Evolutionary conservation across 2,113 vertebrate genomes (phyloP), one percentile per base, ranked within the genome.

Genomic region (Chlorodrepanis virens): DNA sequence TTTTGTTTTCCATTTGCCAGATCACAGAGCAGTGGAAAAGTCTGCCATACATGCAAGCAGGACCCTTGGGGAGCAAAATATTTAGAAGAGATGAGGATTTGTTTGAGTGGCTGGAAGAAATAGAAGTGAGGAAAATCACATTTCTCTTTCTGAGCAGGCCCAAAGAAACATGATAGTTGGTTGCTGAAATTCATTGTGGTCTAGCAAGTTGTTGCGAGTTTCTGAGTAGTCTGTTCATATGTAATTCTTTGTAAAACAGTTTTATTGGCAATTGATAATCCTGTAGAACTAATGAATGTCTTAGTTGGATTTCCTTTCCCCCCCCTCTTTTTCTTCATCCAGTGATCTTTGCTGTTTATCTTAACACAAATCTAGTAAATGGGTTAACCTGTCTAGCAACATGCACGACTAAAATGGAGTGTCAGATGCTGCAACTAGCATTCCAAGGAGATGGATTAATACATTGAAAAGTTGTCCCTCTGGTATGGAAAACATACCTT

Each of bases 141-240:
- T 94, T 96, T 96, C 89, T 90, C 53, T 77, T 96, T 96, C 74
- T 93, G 88, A 72, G 42, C 90, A 83, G 69, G 57, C 70, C 71
- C 72, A 61, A 23, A 57, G 83, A 90, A 96, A 90, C 53, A 31
- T 45, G 33, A 69, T 49, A 91, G 53, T 61, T 64, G 45, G 71
- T 88, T 74, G 80, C 83, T 94, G 80, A 90, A 84, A 93, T 85
- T 93, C 33, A 70, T 94, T 91, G 69, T 72, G 39, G 57, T 89
- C 77, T 81, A 79, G 53, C 89, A 94, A 89, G 64, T 91, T 76
- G 59, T 81, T 93, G 54, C 90, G 95, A 90, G 70, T 92, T 90
- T 93, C 70, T 80, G 39, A 88, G 61, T 70, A 87, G 87, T 65
- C 59, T 79, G 65, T 92, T 91, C 76, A 56, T 94, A 63, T 8